Conservation (phyloP, 2,113 vertebrate genomes). For the Mormyrus lacerda region DNA sequence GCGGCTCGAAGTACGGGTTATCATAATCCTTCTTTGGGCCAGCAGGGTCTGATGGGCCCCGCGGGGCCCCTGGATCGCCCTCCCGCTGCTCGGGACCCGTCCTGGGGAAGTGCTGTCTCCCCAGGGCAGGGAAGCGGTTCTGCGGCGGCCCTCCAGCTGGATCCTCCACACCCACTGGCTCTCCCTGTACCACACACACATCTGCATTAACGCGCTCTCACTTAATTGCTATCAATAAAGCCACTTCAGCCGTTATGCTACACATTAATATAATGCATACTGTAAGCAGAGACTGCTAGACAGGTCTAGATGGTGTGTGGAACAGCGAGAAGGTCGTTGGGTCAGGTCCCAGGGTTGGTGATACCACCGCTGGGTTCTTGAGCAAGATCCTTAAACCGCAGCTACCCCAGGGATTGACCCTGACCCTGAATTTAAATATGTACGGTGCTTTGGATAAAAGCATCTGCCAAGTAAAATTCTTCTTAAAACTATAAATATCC, state of each 20-base stretch:
- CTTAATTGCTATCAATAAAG: neutral
- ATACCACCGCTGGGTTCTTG: neutral
- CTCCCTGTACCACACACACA: constrained; percentile 63
- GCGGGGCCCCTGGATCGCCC: neutral
- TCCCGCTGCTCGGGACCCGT: constrained; percentile 48
- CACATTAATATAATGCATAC: neutral
- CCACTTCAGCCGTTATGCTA: neutral
- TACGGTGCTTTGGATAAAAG: neutral
- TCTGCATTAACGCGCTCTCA: constrained; percentile 49
- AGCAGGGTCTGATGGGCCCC: constrained; percentile 49
- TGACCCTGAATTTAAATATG: neutral
- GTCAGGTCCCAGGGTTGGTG: neutral
- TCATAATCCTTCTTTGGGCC: constrained; percentile 75
- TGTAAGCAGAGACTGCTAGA: neutral
- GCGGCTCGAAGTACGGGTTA: constrained; percentile 87
- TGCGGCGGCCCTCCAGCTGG: constrained; percentile 57
- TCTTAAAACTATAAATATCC: neutral
- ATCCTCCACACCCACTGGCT: constrained; percentile 56
- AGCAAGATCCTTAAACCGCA: neutral
- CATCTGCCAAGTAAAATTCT: neutral
- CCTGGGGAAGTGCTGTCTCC: constrained; percentile 61
- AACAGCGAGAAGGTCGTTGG: neutral
- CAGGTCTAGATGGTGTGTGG: neutral
- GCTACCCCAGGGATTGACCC: neutral
- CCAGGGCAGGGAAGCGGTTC: constrained; percentile 62